Percentiles rank a stretch among this genome's conserved stretches.
Evolutionary conservation across 2,888 invertebrate species (phyloP).

Genomic region (Agrilus mali): DNA sequence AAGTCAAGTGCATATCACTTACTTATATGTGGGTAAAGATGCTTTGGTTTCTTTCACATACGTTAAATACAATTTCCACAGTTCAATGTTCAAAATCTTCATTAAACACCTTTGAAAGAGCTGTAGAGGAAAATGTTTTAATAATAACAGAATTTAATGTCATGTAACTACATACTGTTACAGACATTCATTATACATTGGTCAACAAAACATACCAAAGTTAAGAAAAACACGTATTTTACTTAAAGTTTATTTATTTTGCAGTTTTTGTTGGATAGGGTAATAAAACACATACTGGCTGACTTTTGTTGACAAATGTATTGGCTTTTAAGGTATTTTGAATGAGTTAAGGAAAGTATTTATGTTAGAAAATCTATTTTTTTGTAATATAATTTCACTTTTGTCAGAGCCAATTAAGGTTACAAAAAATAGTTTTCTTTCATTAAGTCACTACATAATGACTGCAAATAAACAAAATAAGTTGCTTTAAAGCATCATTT

Average conservation of each 20-base stretch:
- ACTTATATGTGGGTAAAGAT: slow-evolving; percentile 86
- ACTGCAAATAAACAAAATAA: too few relatives aligned
- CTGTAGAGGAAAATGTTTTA: slow-evolving; percentile 38
- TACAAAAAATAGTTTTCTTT: too few relatives aligned
- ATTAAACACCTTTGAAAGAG: slow-evolving; percentile 96
- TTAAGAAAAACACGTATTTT: background rate
- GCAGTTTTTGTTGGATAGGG: too few relatives aligned
- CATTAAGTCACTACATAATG: too few relatives aligned
- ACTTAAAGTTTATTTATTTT: background rate
- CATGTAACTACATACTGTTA: background rate
- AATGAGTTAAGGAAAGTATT: too few relatives aligned
- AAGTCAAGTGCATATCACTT: slow-evolving; percentile 39
- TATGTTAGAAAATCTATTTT: too few relatives aligned
- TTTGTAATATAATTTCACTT: too few relatives aligned
- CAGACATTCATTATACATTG: background rate
- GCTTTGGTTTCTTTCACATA: slow-evolving; percentile 98
- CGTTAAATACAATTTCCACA: slow-evolving; percentile 95
- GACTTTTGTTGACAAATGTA: too few relatives aligned
- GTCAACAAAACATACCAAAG: background rate
- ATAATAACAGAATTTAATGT: slow-evolving; percentile 9
- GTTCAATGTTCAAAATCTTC: slow-evolving; percentile 96
- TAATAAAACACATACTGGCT: too few relatives aligned
- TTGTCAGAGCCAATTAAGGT: too few relatives aligned
- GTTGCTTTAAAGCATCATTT: too few relatives aligned
- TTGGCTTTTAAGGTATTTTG: too few relatives aligned